A percentile compares a stretch with the other conserved stretches of the same genome.
phyloP scores from a whole-genome alignment of 2,113 vertebrate genomes.

The Acanthochromis polyacanthus region DNA sequence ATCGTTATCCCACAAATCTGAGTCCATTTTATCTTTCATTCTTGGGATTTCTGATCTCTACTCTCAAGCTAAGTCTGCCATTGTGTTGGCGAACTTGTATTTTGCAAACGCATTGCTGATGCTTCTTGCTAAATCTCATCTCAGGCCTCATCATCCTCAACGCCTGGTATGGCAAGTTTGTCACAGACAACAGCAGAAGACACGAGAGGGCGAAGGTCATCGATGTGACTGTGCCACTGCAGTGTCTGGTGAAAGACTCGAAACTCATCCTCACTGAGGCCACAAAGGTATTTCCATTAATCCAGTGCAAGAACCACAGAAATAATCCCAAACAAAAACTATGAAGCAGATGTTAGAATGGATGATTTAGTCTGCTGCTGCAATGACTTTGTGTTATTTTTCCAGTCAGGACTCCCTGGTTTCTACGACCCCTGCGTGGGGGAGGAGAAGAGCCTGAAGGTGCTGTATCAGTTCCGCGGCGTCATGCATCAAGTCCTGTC shows the following conservation, averaged over 20 bases:
- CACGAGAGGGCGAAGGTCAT: constrained; percentile 96
- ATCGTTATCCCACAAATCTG: not conserved
- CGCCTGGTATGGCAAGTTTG: constrained; percentile 99
- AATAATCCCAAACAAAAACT: not conserved
- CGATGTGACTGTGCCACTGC: constrained; percentile 95
- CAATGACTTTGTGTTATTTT: constrained; percentile 45
- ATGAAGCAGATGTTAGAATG: not conserved
- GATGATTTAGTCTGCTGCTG: constrained; percentile 3
- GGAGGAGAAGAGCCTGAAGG: constrained; percentile 97
- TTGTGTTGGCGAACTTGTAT: not conserved
- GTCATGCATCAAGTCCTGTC: constrained; percentile 97
- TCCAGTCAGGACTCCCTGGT: constrained; percentile 94
- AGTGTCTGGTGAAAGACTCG: constrained; percentile 98
- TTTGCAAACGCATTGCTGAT: not conserved
- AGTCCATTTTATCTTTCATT: not conserved
- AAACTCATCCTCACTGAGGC: constrained; percentile 98
- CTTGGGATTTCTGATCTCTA: not conserved
- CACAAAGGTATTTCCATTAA: constrained; percentile 87
- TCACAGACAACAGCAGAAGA: constrained; percentile 94
- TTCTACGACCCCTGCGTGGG: constrained; percentile 98
- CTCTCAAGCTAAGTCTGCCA: not conserved
- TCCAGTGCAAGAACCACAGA: not conserved
- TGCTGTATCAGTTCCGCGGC: constrained; percentile 98
- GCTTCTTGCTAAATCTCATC: constrained; percentile 13
- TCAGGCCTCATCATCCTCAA: constrained; percentile 96